These are phyloP conservation scores for Pipistrellus pygmaeus DNA, from an alignment of 2,797 vertebrate genomes.

Conservation along the genomic window DNA sequence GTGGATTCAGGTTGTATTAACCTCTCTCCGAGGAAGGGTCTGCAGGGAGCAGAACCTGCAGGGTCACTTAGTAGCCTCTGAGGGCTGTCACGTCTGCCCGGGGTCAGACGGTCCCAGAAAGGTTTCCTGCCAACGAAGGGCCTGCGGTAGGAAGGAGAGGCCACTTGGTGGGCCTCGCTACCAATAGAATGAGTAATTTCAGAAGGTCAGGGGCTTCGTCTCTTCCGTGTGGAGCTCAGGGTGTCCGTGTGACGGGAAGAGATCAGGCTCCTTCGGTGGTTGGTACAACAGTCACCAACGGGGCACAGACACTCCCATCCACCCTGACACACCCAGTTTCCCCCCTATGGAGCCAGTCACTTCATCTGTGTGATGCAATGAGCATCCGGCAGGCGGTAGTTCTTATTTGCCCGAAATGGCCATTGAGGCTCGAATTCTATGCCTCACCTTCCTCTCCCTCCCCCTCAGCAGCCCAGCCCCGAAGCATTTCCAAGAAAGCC, in stretches of 20 bases:
- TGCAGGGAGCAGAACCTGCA: neutral
- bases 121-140: neutral
- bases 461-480: neutral
- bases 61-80: neutral
- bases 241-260: neutral
- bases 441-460: neutral
- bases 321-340: neutral
- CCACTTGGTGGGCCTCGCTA: neutral
- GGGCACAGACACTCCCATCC: neutral
- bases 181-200: neutral
- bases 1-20: slow-evolving; percentile 48
- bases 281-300: neutral
- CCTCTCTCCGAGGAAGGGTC: neutral
- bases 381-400: neutral
- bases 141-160: neutral
- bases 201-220: no score
- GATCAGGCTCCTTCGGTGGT: accelerated
- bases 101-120: neutral
- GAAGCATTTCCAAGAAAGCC: neutral
- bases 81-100: neutral
- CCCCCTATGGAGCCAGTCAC: neutral
- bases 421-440: neutral
- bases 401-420: neutral
- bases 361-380: neutral
- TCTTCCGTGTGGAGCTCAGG: neutral